Evolutionary conservation across 2,113 vertebrate species (phyloP).

Genomic region (Mus spicilegus): DNA sequence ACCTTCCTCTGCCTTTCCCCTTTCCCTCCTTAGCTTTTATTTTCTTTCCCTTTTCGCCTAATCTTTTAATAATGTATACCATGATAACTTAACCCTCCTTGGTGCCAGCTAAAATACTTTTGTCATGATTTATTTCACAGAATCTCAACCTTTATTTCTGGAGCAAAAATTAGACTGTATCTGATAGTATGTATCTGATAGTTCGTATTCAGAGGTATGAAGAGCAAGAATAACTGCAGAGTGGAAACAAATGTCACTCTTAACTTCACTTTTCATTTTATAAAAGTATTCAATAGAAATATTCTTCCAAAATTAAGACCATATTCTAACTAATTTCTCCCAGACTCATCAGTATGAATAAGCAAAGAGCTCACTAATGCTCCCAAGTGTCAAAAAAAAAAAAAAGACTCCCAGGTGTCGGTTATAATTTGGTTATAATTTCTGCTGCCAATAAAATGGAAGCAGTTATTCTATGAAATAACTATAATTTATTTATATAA

Average conservation of each 20-base stretch:
- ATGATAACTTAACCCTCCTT: not conserved
- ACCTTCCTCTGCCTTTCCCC: not conserved
- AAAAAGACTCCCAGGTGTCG: not conserved
- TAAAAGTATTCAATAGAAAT: not conserved
- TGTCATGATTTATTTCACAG: conserved; percentile 23
- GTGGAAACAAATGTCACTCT: conserved; percentile 8
- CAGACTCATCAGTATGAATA: conserved; percentile 16
- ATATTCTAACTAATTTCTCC: not conserved
- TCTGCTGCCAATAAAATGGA: conserved; percentile 45
- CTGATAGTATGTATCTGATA: not conserved
- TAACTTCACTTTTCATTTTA: not conserved
- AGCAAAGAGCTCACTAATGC: not conserved
- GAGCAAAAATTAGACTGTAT: not conserved
- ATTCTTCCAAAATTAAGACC: not conserved
- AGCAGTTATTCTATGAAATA: conserved; percentile 30
- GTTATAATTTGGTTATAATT: conserved; percentile 37
- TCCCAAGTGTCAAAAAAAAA: not conserved
- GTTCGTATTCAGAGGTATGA: not conserved
- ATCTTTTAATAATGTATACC: not conserved
- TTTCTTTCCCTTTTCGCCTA: not conserved
- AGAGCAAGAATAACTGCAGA: not conserved
- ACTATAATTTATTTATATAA: too few species aligned
- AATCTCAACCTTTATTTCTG: conserved; percentile 3
- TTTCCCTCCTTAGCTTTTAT: not conserved
- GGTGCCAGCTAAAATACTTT: not conserved